Conservation (phyloP, 2,113 vertebrate species). For the Spilogale gracilis region DNA sequence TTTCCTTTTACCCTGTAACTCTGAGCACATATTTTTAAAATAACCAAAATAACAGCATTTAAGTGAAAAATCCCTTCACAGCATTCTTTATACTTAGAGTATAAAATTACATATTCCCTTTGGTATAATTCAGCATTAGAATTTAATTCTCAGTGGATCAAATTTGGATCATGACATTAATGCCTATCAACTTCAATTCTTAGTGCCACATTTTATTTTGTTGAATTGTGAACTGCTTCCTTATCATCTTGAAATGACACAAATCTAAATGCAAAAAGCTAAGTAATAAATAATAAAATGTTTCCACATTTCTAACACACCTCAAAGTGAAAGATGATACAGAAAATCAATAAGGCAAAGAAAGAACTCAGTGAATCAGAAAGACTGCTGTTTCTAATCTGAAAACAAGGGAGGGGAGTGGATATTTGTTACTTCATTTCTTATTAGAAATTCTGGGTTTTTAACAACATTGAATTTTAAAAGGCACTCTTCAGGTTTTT, state of each 20-base stretch:
- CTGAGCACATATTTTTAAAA: conserved; percentile 42
- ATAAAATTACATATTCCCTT: conserved; percentile 57
- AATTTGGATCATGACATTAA: conserved; percentile 53
- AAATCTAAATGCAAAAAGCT: conserved; percentile 46
- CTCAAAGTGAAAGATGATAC: background rate
- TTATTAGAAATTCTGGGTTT: background rate
- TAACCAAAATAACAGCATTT: conserved; percentile 40
- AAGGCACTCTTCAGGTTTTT: conserved; percentile 17
- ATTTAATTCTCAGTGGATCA: conserved; percentile 54
- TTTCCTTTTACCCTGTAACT: conserved; percentile 50
- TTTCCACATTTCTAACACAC: background rate
- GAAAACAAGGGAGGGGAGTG: background rate
- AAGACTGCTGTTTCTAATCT: background rate
- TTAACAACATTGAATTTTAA: conserved; percentile 11
- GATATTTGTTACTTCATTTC: background rate
- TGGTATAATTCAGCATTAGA: conserved; percentile 42
- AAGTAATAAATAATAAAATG: conserved; percentile 42
- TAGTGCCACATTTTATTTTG: background rate
- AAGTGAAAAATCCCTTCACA: conserved; percentile 36
- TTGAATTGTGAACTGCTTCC: conserved; percentile 26
- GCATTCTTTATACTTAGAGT: conserved; percentile 13
- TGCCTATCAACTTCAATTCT: background rate
- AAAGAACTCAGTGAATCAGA: conserved; percentile 20
- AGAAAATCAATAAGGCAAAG: conserved; percentile 51
- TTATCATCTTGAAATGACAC: background rate